These are phyloP conservation scores for Macrophya alboannulata DNA, from an alignment of 2,888 invertebrate species.

Conservation along the genomic window DNA sequence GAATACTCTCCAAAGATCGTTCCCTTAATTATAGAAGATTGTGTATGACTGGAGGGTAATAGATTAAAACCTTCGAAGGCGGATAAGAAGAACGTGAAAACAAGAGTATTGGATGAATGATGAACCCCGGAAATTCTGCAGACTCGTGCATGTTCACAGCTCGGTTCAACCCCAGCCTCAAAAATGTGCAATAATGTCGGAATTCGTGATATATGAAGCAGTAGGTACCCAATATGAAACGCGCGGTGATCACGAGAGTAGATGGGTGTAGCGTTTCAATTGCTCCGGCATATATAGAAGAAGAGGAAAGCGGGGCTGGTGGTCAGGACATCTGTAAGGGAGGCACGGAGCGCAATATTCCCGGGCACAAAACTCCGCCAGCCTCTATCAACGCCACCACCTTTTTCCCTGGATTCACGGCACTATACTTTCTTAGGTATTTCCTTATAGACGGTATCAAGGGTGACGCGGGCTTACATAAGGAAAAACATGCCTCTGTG, in stretches of 20 bases:
- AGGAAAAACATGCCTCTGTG: not conserved
- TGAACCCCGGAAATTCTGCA: slow-evolving; percentile 21
- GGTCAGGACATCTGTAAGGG: slow-evolving; percentile 63
- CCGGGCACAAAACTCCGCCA: slow-evolving; percentile 63
- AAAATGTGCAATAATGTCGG: slow-evolving; percentile 50
- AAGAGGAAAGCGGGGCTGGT: slow-evolving; percentile 36
- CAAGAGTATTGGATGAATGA: not conserved
- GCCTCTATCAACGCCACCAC: slow-evolving; percentile 51
- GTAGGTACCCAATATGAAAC: slow-evolving; percentile 50
- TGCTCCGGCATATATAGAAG: slow-evolving; percentile 43
- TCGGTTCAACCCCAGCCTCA: slow-evolving; percentile 28
- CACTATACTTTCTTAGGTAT: not conserved
- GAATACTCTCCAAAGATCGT: not conserved
- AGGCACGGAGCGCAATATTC: slow-evolving; percentile 67
- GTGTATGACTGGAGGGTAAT: not conserved
- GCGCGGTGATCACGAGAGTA: slow-evolving; percentile 43
- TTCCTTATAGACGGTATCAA: slow-evolving; percentile 26
- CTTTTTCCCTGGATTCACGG: slow-evolving; percentile 30
- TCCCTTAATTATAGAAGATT: not conserved
- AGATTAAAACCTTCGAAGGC: not conserved
- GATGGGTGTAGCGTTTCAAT: slow-evolving; percentile 57
- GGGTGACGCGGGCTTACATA: slow-evolving; percentile 17
- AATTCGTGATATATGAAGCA: slow-evolving; percentile 46
- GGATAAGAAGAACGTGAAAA: slow-evolving; percentile 1
- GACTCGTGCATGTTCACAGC: slow-evolving; percentile 20